Evolutionary conservation across 2,888 invertebrate genomes (phyloP), one percentile per base, ranked within the genome.

Genomic region (Diadegma fenestrale): DNA sequence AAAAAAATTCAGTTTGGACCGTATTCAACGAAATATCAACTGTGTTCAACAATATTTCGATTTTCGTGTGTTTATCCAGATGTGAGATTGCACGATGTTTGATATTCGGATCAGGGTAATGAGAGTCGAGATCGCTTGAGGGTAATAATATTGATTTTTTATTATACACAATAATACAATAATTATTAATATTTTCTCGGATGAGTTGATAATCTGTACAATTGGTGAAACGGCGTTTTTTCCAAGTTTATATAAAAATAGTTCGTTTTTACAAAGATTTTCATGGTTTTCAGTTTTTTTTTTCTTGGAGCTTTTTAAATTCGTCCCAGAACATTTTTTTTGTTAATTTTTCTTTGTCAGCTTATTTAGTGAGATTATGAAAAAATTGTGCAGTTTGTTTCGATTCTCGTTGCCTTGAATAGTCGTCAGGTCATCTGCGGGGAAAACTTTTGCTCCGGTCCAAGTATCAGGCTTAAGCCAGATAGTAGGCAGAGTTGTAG

Each of bases 401-500:
- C 71, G 45, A n/a, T 30, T 82, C 71, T 37, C 45, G 69, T 43
- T n/a, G 78, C 54, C 51, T 33, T 75, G 69, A 22, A 14, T 33
- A 4, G 37, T 75, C 43, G 22, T 82, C 68, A 51, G 71, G 43
- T 79, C 73, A 68, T 72, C 51, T 51, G 41, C 10, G 30, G 17
- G 79, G 54, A 33, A 12, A 69, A 26, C 8, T 19, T 37, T 37
- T 51, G 48, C 22, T 69, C 45, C 58, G 72, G 10, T 22, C 80
- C 43, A 66, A 19, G 45, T 45, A 78, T 26, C 4, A 37, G 30
- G 43, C 85, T 88, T 86, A 91, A 83, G 88, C 85, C 85, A 90
- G 88, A 84, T 89, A 88, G 88, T 92, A 92, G 75, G 92, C 90
- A 51, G 92, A 87, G 77, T 82, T 90, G 88, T 91, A 91, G 48